Evolutionary conservation across 2,113 vertebrate genomes (phyloP).

Genomic region (Lontra canadensis): DNA sequence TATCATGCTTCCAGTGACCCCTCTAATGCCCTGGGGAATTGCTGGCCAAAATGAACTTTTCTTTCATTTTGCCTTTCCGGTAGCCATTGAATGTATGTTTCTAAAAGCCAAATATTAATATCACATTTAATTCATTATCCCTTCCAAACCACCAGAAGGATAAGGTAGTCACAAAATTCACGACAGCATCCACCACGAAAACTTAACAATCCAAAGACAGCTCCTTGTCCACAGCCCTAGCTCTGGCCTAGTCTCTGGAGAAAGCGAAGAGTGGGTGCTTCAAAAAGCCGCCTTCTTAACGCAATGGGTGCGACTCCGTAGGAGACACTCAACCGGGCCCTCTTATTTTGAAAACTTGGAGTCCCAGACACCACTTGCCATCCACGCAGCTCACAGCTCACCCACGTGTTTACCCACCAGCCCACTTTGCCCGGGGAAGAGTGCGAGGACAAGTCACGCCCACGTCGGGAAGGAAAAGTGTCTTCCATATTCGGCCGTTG

Average conservation of each 20-base stretch:
- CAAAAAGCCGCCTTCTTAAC: neutral
- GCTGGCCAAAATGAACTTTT: neutral
- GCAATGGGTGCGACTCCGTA: neutral
- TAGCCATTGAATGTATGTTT: neutral
- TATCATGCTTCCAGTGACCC: neutral
- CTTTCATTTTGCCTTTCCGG: neutral
- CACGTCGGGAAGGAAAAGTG: neutral
- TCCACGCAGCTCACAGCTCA: neutral
- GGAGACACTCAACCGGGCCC: neutral
- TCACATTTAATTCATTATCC: neutral
- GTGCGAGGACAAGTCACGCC: neutral
- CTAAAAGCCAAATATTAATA: neutral
- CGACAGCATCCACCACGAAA: neutral
- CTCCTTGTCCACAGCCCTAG: neutral
- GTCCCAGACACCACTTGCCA: neutral
- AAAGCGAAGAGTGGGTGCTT: neutral
- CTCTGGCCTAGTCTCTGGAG: neutral
- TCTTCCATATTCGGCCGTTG: neutral
- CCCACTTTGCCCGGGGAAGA: neutral
- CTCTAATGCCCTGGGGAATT: neutral
- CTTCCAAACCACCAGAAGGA: conserved; percentile 3
- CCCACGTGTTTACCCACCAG: neutral
- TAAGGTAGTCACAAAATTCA: neutral
- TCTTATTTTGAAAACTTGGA: conserved; percentile 37
- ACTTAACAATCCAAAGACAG: neutral